Evolutionary conservation across 2,888 invertebrate species (phyloP), one percentile per base, ranked within the genome.

Genomic region (Griposia aprilina): DNA sequence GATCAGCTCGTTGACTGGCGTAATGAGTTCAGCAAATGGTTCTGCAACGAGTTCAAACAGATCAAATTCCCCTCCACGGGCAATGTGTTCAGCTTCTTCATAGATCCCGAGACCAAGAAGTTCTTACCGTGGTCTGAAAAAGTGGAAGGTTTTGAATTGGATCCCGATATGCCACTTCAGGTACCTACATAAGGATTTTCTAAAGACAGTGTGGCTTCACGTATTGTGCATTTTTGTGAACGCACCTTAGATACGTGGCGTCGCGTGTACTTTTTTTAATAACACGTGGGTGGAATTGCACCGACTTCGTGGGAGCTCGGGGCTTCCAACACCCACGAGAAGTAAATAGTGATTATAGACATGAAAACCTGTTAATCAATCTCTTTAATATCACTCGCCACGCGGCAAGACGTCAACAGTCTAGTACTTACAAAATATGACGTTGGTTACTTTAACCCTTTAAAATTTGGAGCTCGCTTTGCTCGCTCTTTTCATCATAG

Each of bases 21-120:
- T 65, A 98, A 98, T 88, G 99, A 99, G 92, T 99, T 99, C 93
- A 98, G 98, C 92, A 99, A 99, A 94, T 99, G 99, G 99, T 99
- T 99, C 97, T 97, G 97, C 36, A 98, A 98, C 85, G 99, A 99
- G 95, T 99, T 99, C 94, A 99, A 99, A 94, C 97, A 98, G 0
- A 97, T 99, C 48, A 98, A 98, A 94, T 99, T 99, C 94, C 99
- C 99, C 0, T 91, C 97, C 0, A 97, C 97, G 3, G 99, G 98
- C 5, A 98, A 98, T 71, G 98, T 99, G 1, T 99, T 99, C 93
- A 98, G 98, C 90, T 99, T 98, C 94, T 99, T 98, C 93, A 98
- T 99, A 78, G 99, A 99, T 90, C 97, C 97, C 0, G 98, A 99
- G 89, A 98, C 98, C 0, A 99, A 99, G 94, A 98, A 98, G 90